Base-by-base conservation (phyloP, 2,797 vertebrate species). In the Gallinago solitaria region DNA sequence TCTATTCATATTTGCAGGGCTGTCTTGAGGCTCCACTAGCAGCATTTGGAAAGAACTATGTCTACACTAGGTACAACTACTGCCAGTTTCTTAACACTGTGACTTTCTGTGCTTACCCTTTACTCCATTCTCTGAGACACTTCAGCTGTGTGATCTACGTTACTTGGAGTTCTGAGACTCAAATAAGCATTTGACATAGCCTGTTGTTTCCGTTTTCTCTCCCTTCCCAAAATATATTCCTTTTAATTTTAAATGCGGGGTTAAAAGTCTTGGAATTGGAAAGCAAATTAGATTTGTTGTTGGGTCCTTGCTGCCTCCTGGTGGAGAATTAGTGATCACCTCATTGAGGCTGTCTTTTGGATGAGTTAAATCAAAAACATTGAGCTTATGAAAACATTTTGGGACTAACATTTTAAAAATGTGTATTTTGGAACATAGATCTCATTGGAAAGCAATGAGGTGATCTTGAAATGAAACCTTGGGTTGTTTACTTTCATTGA, bases 261-360 rank as follows among this genome's bases (percentile, higher is more conserved):
- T 87, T 89, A 33, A 64, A 71, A 88, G n/a, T 83, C 41, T 43
- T 4, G 37, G 28, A 77, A 25, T 1, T 68, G 50, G 41, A 61
- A 75, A 82, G 32, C 43, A 87, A 75, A 43, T 64, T 5, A 30
- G 60, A 65, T 32, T 93, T 93, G 37, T n/a, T 80, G 7, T 69
- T 1, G 2, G 12, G 54, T 83, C 53, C 86, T 90, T 96, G 90
- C 92, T 97, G 96, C 96, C 95, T 96, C 96, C 96, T 96, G 83
- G 96, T 94, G 96, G 96, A 78, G 78, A 87, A 77, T 70, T 54
- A 33, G n/a, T 1, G 8, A 6, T 78, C 24, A 3, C 50, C 75
- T 70, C 4, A 7, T 5, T 84, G 37, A 69, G 19, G 33, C 24
- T 67, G 45, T 6, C 33, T 73, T 48, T 15, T 12, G 27, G 33